Percentiles rank a stretch among this genome's conserved stretches.
Evolutionary conservation across 2,888 invertebrate genomes (phyloP).

Genomic region (Melitaea athalia): DNA sequence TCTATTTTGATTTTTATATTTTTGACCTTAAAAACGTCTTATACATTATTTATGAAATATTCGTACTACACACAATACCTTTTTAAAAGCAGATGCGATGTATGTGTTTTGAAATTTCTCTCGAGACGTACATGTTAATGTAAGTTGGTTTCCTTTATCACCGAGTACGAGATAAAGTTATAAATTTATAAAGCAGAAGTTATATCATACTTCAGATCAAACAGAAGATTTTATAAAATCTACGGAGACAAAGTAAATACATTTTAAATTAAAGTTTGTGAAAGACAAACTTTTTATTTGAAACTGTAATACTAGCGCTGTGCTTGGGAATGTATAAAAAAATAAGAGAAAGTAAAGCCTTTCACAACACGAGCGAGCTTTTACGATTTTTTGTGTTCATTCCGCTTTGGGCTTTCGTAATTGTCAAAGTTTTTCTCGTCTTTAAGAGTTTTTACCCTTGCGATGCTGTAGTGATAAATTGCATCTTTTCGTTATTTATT

Average conservation of each 20-base stretch:
- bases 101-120: no score
- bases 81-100: no score
- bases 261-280: neutral
- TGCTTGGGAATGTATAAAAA: neutral
- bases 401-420: constrained; percentile 1
- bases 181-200: no score
- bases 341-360: neutral
- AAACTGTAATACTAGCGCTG: neutral
- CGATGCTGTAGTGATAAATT: neutral
- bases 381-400: constrained; percentile 5
- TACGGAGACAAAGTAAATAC: no score
- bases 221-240: no score
- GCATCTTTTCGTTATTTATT: neutral
- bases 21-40: no score
- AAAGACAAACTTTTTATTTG: neutral
- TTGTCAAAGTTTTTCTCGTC: constrained; percentile 1
- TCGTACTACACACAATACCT: no score
- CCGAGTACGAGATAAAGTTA: neutral
- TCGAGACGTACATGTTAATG: no score
- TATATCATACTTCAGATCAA: no score
- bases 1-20: constrained; percentile 9
- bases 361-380: neutral
- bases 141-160: neutral
- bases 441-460: neutral
- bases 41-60: no score